Percentiles rank a stretch among this genome's conserved stretches.
Evolutionary conservation across 53 echinoderm and acorn worm genomes (phyloP).

Genomic region (Stichopus horrens): DNA sequence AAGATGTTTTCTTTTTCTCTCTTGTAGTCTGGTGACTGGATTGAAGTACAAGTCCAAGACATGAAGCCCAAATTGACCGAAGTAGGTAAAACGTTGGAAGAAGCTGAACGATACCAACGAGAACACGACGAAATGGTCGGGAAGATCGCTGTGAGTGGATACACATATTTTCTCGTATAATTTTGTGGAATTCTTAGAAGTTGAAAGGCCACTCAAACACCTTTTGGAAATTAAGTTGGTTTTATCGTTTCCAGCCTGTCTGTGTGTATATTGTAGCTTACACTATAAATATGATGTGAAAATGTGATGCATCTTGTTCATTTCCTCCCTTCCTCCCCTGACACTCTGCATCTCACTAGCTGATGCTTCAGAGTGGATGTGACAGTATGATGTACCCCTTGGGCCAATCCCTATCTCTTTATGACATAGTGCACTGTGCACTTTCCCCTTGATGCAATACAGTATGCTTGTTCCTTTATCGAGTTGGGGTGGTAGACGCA

Average conservation of each 20-base stretch:
- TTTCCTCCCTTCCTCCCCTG: too few relatives aligned
- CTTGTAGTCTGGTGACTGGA: constrained; percentile 93
- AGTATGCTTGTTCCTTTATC: too few relatives aligned
- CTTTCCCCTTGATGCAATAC: too few relatives aligned
- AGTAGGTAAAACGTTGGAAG: constrained; percentile 82
- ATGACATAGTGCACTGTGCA: too few relatives aligned
- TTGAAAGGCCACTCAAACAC: background rate
- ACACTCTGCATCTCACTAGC: too few relatives aligned
- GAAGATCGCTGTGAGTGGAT: constrained; percentile 82
- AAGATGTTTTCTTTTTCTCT: background rate
- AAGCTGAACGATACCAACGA: constrained; percentile 71
- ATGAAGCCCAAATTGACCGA: constrained; percentile 96
- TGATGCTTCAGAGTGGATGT: too few relatives aligned
- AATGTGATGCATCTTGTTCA: too few relatives aligned
- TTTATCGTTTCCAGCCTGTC: background rate
- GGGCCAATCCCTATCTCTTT: too few relatives aligned
- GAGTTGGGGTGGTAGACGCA: too few relatives aligned
- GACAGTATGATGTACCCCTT: too few relatives aligned
- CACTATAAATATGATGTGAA: too few relatives aligned
- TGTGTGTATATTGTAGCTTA: background rate
- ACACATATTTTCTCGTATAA: background rate
- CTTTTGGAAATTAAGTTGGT: too few relatives aligned
- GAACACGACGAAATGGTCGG: constrained; percentile 87
- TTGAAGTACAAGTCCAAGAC: constrained; percentile 89
- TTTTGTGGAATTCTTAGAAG: background rate